phyloP scores from a whole-genome alignment of 2,113 vertebrate genomes.

The Meleagris gallopavo region DNA sequence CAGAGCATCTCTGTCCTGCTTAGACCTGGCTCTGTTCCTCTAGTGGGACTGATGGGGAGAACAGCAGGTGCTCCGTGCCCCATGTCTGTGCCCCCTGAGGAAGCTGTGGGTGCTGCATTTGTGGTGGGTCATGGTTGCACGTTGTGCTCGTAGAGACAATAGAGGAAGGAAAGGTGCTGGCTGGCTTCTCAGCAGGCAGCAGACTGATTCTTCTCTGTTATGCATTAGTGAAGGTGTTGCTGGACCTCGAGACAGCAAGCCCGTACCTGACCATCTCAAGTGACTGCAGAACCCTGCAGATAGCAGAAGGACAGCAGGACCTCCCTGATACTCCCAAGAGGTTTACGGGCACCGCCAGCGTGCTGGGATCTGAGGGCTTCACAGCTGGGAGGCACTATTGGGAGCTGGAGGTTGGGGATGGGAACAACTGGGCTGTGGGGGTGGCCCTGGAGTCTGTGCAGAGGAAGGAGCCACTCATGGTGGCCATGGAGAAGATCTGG shows the following conservation, averaged over 20 bases:
- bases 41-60: not conserved
- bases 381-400: constrained; percentile 65
- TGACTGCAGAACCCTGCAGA: constrained; percentile 23
- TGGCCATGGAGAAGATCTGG: constrained; percentile 28
- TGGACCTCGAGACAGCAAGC: constrained; percentile 59
- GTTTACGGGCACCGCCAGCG: constrained; percentile 11
- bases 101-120: not conserved
- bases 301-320: not conserved
- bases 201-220: rapidly evolving
- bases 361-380: constrained; percentile 69
- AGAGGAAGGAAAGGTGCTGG: not conserved
- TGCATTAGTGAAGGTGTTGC: constrained; percentile 29
- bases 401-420: constrained; percentile 61
- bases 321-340: constrained; percentile 37
- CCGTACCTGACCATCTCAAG: constrained; percentile 24
- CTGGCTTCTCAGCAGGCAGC: rapidly evolving
- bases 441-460: constrained; percentile 68
- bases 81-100: rapidly evolving
- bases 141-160: rapidly evolving
- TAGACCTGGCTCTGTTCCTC: not conserved
- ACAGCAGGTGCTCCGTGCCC: rapidly evolving
- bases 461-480: not conserved
- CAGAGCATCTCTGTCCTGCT: not conserved
- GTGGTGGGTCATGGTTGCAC: rapidly evolving
- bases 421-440: constrained; percentile 65